Evolutionary conservation across 2,113 vertebrate genomes (phyloP), one percentile per base, ranked within the genome.

Genomic region (Thinocorus orbignyianus): DNA sequence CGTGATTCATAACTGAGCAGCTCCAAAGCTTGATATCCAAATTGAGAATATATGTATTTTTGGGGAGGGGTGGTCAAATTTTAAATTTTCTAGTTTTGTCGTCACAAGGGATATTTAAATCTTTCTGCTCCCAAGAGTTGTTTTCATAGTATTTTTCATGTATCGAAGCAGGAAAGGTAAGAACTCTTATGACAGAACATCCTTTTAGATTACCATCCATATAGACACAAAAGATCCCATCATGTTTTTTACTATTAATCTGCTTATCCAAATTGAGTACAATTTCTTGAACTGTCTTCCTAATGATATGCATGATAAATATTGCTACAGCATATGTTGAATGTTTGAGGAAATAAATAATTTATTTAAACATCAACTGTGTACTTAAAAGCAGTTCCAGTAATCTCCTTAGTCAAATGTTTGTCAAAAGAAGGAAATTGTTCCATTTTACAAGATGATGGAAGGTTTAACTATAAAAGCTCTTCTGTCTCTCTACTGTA

Each of bases 401-500:
- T 70, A 80, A 90, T 92, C 48, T 84, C 14, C 33, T 84, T 70
- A 83, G 33, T 31, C 15, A 93, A 92, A 84, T 60, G n/a, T 46
- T 81, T 68, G 48, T 69, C 44, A 70, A 62, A 96, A 92, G 37
- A 41, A 80, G 11, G 51, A 89, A 95, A 64, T 35, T 57, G 17
- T 55, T 91, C 26, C 10, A 57, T 87, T 92, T 89, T 62, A 49
- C 10, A 92, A 87, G 30, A 77, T 54, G 68, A 85, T 55, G 7
- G 18, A 73, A 91, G 73, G n/a, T 52, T 72, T 58, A 92, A 71
- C 33, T 74, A 48, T 37, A 81, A 89, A 95, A 94, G n/a, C 20
- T 72, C 49, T 68, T 92, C 41, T 86, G 22, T 86, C 77, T 88
- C 7, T 51, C 42, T 52, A 25, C 11, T 55, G 17, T 35, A 89